Conservation (phyloP, 2,113 vertebrate genomes). For the Octodon degus region DNA sequence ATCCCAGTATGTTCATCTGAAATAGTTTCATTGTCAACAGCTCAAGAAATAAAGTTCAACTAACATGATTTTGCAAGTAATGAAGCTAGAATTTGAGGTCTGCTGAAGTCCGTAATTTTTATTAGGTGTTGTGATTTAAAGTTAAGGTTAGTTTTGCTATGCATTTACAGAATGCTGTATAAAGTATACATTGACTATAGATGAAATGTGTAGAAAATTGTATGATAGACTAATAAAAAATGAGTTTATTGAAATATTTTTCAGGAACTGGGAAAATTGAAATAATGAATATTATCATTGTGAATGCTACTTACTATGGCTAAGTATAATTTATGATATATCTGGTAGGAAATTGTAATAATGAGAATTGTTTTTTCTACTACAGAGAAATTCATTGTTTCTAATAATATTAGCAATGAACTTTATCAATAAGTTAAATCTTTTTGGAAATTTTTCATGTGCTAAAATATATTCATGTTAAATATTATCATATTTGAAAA, state of each 20-base stretch:
- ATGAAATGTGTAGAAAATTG: not conserved
- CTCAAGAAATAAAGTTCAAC: not conserved
- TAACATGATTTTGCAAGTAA: not conserved
- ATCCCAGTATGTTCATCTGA: not conserved
- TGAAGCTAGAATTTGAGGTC: not conserved
- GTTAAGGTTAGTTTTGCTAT: not conserved
- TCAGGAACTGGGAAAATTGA: not conserved
- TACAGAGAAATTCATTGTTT: not conserved
- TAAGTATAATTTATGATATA: not conserved
- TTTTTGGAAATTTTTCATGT: constrained; percentile 14
- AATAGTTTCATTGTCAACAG: not conserved
- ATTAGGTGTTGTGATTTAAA: not conserved
- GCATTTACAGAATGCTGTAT: not conserved
- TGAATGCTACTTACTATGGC: not conserved
- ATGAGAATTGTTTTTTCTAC: constrained; percentile 17
- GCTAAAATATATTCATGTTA: not conserved
- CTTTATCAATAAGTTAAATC: not conserved
- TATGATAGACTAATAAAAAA: not conserved
- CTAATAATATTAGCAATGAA: not conserved
- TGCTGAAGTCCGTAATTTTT: not conserved
- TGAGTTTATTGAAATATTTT: not conserved
- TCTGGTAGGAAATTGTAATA: not conserved
- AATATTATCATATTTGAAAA: not conserved
- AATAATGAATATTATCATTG: not conserved
- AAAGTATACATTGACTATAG: not conserved